Conservation (phyloP, 2,797 vertebrate genomes). For the Syndactyla subalaris region DNA sequence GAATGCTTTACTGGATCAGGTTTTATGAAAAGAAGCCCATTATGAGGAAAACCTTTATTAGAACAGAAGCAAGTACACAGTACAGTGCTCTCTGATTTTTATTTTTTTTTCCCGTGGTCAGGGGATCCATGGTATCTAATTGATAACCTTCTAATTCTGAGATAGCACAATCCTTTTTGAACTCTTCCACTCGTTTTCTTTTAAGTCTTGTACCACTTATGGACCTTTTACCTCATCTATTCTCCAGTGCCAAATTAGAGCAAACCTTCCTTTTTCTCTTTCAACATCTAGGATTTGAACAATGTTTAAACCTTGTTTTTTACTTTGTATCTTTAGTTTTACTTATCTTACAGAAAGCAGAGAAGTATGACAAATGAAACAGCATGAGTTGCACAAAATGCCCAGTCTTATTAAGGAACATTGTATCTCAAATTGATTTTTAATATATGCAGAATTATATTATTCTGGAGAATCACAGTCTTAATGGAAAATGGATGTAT, state of each 20-base stretch:
- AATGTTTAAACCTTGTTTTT: not conserved
- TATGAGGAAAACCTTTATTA: not conserved
- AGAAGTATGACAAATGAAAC: not conserved
- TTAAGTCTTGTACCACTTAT: not conserved
- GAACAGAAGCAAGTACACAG: not conserved
- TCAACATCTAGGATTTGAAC: not conserved
- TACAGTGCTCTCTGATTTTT: not conserved
- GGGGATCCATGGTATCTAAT: not conserved
- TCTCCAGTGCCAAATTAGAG: not conserved
- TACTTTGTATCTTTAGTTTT: not conserved
- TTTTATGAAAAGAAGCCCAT: not conserved
- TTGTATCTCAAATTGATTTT: not conserved
- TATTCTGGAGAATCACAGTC: not conserved
- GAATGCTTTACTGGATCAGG: not conserved
- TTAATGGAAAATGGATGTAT: not conserved
- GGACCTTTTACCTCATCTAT: not conserved
- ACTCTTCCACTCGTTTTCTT: not conserved
- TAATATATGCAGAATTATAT: not conserved
- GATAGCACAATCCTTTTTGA: not conserved
- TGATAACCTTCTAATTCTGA: not conserved
- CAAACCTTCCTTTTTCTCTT: not conserved
- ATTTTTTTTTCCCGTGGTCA: accelerated
- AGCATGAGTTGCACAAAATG: not conserved
- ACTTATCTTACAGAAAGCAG: not conserved
- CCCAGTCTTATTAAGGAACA: not conserved